Conservation (phyloP, 2,888 invertebrate genomes). For the Cryptus viduatorius region DNA sequence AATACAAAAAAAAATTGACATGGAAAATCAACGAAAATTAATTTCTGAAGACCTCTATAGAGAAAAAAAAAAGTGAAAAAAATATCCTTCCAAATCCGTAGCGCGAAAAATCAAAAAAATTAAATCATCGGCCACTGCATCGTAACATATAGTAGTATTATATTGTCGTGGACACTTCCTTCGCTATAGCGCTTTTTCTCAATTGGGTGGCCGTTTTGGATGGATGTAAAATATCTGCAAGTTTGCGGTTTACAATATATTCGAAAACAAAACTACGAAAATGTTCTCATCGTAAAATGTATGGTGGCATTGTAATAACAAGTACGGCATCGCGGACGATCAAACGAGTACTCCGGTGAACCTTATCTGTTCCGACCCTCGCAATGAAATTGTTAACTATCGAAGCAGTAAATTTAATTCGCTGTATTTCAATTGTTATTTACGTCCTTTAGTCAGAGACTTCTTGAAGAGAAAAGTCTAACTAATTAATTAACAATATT, state of each 20-base stretch:
- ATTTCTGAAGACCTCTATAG: too few species aligned
- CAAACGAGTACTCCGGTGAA: constrained; percentile 29
- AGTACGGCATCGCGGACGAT: constrained; percentile 26
- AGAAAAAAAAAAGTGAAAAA: too few species aligned
- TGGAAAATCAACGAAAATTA: too few species aligned
- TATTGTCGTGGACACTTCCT: constrained; percentile 72
- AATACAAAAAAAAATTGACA: too few species aligned
- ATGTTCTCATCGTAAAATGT: constrained; percentile 2
- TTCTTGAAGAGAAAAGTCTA: constrained; percentile 59
- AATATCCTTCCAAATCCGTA: not conserved
- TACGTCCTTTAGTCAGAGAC: constrained; percentile 7
- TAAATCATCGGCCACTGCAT: too few species aligned
- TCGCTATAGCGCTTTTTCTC: constrained; percentile 40
- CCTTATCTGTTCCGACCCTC: constrained; percentile 14
- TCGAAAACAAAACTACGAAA: constrained; percentile 36
- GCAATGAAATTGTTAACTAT: constrained; percentile 34
- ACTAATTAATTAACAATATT: constrained; percentile 23
- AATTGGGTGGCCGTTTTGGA: constrained; percentile 76
- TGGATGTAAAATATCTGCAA: constrained; percentile 73
- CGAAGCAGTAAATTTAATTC: constrained; percentile 63
- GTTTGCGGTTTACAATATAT: constrained; percentile 42
- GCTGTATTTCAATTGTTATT: constrained; percentile 50
- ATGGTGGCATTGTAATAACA: not conserved
- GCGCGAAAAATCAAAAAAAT: too few species aligned
- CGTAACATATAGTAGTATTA: constrained; percentile 34